Evolutionary conservation across 1,140 invertebrate species (phyloP), one percentile per base, ranked within the genome.

Genomic region (Parapsyche elsis): DNA sequence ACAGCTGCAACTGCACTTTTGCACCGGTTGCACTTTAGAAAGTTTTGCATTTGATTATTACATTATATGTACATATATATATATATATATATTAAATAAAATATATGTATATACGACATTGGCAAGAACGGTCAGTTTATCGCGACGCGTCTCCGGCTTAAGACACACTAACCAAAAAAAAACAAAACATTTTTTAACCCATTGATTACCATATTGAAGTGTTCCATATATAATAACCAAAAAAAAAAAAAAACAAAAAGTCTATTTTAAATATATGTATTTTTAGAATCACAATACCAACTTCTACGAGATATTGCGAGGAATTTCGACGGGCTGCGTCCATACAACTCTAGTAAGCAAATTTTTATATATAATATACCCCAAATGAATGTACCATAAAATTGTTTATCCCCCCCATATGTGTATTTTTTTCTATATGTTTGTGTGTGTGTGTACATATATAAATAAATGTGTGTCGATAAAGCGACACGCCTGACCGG

Each of bases 291-390:
- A 67, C 64, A 67, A 67, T 67, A 26, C 64, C 80, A 81, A 81
- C 76, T 81, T 75, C 75, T 53, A 75, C 71, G 80, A 71, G 70
- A 76, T 46, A 77, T 77, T 49, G 80, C 70, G 71, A 75, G 70
- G 67, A 70, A 80, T 53, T 70, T 80, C 61, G 73, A 44, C 59
- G 73, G 73, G 9, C 24, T 23, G 57, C 26, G 45, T 30, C 46
- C 64, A 23, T 67, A 67, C 64, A 67, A 67, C 14, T 23, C 12
- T 67, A 67, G 64, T 67, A 67, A 67, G 64, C 64, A 67, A 12
- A 19, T 61, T 61, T 61, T 61, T 19, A 19, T 9, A 19, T 21
- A 61, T 61, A 61, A 61, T 61, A 9, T 57, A 61, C 57, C 16
- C 57, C 21, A 61, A 19, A 61, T 19, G 0, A 61, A 9, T 53